Base-by-base conservation (phyloP, 2,797 vertebrate genomes). In the Mallotus villosus region DNA sequence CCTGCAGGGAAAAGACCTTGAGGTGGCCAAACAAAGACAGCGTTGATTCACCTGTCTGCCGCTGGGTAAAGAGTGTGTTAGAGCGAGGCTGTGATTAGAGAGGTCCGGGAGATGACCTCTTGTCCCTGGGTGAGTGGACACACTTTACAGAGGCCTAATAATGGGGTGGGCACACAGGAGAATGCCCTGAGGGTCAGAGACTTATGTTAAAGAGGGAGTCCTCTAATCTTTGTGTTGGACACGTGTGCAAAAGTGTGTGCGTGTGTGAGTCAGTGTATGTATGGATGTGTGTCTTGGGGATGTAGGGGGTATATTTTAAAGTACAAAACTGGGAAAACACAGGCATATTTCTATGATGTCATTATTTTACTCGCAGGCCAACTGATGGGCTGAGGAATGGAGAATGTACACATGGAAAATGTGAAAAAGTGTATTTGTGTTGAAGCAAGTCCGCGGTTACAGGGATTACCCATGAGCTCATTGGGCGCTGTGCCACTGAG, bases 11-110 rank as follows among this genome's bases (percentile, higher is more conserved):
- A 60, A 51, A 72, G 74, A 60, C 37, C 41, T 82, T 81, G 82
- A 89, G 86, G 86, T 88, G 83, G 81, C 73, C 78, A 59, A 71
- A 88, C 87, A 92, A 92, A 88, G 85, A 70, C 53, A 0, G 59
- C 78, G 83, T 88, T 90, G 85, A 88, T 84, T 87, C 86, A 89
- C 87, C 89, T 91, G 91, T 82, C 84, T 78, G 82, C 66, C 62
- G 75, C 58, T 79, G 58, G 29, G 66, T 11, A 67, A 66, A 22
- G 11, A 22, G 67, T 29, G 27, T 25, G 22, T 53, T 67, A 68
- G 21, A 57, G 57, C 49, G 80, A 49, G 53, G 69, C 73, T 78
- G 79, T 86, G 84, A 90, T 90, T 88, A 91, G 82, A 81, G 64
- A 63, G 61, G 74, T 71, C 72, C 66, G 55, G 62, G 73, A 68